Evolutionary conservation across 2,888 invertebrate species (phyloP), one percentile per base, ranked within the genome.

Genomic region (Microplitis deprimator): DNA sequence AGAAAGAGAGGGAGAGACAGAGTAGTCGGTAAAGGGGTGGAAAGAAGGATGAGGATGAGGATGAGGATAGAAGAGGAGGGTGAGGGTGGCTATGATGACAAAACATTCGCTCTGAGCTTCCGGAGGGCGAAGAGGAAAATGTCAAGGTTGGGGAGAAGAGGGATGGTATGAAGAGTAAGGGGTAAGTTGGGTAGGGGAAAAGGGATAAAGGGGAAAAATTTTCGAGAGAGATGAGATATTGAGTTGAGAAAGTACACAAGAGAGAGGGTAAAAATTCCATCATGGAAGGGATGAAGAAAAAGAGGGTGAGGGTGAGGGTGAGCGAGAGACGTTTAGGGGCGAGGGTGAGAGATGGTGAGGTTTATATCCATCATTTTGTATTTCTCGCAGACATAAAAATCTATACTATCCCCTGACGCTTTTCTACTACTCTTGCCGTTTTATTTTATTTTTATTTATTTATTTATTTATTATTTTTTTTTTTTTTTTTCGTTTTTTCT

Each of bases 281-380:
- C 10, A 50, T 50, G 13, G 50, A 50, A 50, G 50, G 50, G 50
- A 50, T 50, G 29, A 29, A 29, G 62, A 20, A 5, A 62, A 40
- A 62, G 29, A 29, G 29, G 29, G 29, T 29, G 29, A 29, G 20
- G 20, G 2, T 20, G 20, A 20, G 29, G 29, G 29, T 29, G 40
- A 16, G 40, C 17, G 40, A 6, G 39, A 69, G 38, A 69, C 68
- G 75, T 62, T 17, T 29, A 68, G 29, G 76, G 67, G 71, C 38
- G 65, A 76, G 73, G 76, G 79, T 71, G 80, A 65, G 50, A 65
- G 59, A 50, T 67, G 70, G 40, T 50, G 85, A 84, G 87, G 87
- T 87, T 88, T 88, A 88, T 88, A 87, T 87, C 88, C 88, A 87
- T 87, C 87, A 88, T 88, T 87, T 88, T 87, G 87, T 88, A 87